phyloP scores from a whole-genome alignment of 2,797 vertebrate genomes.

The Gambusia yucatana region DNA sequence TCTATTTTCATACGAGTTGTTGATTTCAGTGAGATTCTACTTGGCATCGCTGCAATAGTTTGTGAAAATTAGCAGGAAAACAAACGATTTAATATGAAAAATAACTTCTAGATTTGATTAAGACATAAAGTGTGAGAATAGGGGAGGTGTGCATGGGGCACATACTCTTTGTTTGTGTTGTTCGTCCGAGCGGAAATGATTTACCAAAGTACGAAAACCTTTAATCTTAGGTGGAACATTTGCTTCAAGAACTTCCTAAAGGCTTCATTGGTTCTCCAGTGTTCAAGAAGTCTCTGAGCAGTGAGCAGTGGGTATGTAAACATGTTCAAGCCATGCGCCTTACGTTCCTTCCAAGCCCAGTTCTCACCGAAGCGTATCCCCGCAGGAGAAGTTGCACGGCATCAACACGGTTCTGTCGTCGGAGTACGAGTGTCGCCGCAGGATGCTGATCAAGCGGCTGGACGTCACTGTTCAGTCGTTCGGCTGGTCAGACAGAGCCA shows the following conservation, averaged over 20 bases:
- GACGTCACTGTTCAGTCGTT: constrained; percentile 98
- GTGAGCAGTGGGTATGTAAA: constrained; percentile 87
- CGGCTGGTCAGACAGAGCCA: constrained; percentile 96
- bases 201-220: constrained; percentile 6
- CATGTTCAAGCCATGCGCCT: not conserved
- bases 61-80: not conserved
- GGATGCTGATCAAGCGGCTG: constrained; percentile 95
- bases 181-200: not conserved
- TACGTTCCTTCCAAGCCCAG: no score
- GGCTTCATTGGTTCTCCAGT: constrained; percentile 83
- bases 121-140: no score
- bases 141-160: not conserved
- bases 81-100: not conserved
- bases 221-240: constrained; percentile 82
- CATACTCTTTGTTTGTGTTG: not conserved
- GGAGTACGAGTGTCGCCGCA: constrained; percentile 93
- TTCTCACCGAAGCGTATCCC: not conserved
- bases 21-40: not conserved
- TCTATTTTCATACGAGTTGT: not conserved
- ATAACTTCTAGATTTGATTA: not conserved
- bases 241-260: constrained; percentile 83
- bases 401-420: constrained; percentile 86
- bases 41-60: not conserved
- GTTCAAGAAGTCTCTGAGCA: constrained; percentile 82
- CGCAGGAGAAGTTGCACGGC: constrained; percentile 85